A percentile compares a stretch with the other conserved stretches of the same genome.
Conservation (phyloP, 2,888 invertebrate species). For the Aspidapion aeneum region DNA sequence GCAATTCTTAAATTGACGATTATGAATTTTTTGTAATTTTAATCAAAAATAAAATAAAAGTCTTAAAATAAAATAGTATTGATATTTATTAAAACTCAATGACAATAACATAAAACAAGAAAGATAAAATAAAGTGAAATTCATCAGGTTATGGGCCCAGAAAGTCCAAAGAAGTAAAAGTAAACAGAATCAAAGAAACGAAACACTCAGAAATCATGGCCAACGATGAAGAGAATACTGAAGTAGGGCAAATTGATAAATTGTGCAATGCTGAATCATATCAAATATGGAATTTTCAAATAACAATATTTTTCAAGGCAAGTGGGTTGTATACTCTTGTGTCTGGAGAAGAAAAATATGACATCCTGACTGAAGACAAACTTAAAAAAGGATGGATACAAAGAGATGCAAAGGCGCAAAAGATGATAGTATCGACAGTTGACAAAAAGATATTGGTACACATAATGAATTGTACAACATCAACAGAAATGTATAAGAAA, state of each 20-base stretch:
- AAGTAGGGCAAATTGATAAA: not conserved
- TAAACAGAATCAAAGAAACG: not conserved
- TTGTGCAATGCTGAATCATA: not conserved
- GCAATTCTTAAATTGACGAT: no score
- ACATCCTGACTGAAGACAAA: not conserved
- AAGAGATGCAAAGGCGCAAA: slow-evolving; percentile 16
- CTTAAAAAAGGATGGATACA: not conserved
- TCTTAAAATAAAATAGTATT: no score
- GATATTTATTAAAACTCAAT: no score
- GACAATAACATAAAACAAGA: not conserved
- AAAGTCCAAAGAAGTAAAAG: not conserved
- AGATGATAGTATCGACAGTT: slow-evolving; percentile 8
- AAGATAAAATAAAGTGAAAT: not conserved
- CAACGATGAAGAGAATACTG: no score
- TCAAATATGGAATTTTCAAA: slow-evolving; percentile 1
- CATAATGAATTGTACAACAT: slow-evolving; percentile 10
- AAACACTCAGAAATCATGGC: not conserved
- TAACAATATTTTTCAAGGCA: not conserved
- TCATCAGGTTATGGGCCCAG: not conserved
- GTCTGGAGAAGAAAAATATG: not conserved
- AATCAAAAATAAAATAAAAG: no score
- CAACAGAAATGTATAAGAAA: slow-evolving; percentile 11
- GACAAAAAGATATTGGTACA: slow-evolving; percentile 11
- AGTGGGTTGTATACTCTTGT: not conserved
- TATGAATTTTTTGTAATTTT: no score